Conservation (phyloP, 2,797 vertebrate genomes). For the Cirrhinus mrigala region DNA sequence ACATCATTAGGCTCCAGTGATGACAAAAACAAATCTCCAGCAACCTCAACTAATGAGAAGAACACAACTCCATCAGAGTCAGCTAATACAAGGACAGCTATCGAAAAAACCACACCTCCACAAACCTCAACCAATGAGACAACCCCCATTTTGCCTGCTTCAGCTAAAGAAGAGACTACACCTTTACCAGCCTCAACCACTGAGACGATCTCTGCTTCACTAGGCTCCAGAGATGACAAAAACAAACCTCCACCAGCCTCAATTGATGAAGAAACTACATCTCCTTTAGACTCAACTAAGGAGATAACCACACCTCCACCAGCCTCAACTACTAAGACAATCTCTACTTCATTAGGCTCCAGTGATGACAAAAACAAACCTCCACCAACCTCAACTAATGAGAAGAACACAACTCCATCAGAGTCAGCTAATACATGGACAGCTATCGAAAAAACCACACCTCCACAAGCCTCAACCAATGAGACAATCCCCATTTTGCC, state of each 20-base stretch:
- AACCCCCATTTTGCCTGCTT: too few species aligned
- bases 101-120: background rate
- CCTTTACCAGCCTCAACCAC: background rate
- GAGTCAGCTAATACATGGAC: background rate
- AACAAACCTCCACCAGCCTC: background rate
- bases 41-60: background rate
- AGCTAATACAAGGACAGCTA: background rate
- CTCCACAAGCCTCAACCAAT: background rate
- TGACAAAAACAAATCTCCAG: background rate
- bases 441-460: background rate
- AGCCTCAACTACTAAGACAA: too few species aligned
- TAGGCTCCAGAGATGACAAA: background rate
- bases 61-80: background rate
- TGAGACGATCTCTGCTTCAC: background rate
- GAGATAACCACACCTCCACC: background rate
- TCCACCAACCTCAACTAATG: background rate
- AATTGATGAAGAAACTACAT: background rate
- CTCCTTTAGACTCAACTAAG: background rate
- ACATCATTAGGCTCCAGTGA: background rate
- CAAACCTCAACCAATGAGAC: background rate
- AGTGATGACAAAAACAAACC: background rate
- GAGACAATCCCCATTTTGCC: background rate
- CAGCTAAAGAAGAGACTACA: background rate
- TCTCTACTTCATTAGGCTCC: background rate
- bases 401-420: background rate